phyloP scores from a whole-genome alignment of 2,113 vertebrate species.

The Alethe castanea region DNA sequence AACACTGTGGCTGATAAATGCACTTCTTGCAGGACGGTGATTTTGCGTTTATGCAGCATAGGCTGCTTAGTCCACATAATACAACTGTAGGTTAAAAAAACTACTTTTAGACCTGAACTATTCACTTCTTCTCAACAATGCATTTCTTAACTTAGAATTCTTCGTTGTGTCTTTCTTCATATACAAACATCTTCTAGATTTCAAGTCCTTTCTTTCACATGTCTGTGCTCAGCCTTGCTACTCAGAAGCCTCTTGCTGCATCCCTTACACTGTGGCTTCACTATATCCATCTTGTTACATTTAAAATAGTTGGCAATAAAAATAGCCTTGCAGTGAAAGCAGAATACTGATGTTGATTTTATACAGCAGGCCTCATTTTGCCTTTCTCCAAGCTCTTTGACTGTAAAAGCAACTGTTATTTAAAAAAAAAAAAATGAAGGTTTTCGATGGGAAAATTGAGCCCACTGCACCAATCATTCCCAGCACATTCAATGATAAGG shows the following conservation, averaged over 20 bases:
- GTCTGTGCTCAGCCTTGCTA: neutral
- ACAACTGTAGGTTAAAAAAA: neutral
- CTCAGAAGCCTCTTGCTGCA: neutral
- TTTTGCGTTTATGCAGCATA: conserved; percentile 12
- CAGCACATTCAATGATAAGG: conserved; percentile 8
- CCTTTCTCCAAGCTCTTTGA: conserved; percentile 11
- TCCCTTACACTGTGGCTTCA: neutral
- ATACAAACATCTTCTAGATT: neutral
- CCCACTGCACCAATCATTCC: neutral
- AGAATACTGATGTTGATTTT: conserved; percentile 1
- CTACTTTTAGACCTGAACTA: conserved; percentile 2
- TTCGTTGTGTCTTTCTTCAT: neutral
- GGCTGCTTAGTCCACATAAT: neutral
- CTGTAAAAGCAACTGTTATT: conserved; percentile 38
- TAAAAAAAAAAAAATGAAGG: conserved; percentile 43
- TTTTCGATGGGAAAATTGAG: conserved; percentile 34
- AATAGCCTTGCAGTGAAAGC: conserved; percentile 13
- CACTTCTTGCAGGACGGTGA: conserved; percentile 26
- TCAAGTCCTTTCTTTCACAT: neutral
- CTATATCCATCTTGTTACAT: conserved; percentile 3
- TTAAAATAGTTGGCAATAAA: conserved; percentile 25
- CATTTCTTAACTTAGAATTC: conserved; percentile 12
- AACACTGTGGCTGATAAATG: conserved; percentile 92
- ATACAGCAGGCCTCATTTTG: neutral
- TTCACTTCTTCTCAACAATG: neutral